Evolutionary conservation across 2,113 vertebrate genomes (phyloP).

Genomic region (Scortum barcoo): DNA sequence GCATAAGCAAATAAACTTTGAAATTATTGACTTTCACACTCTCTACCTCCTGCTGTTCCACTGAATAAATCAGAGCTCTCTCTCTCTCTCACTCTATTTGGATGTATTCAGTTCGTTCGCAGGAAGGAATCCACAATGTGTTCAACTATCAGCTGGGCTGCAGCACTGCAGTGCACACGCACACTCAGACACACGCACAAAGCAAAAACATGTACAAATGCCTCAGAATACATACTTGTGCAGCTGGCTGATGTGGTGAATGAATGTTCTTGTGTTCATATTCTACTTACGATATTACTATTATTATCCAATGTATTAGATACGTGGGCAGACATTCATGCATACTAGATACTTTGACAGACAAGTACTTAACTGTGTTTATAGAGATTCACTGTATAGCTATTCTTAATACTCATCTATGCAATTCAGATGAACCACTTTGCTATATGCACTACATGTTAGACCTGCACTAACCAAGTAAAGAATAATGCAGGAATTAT

Average conservation of each 20-base stretch:
- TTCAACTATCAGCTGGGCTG: slow-evolving; percentile 44
- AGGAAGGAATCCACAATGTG: slow-evolving; percentile 55
- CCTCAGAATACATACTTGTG: slow-evolving; percentile 9
- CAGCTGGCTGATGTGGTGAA: slow-evolving; percentile 10
- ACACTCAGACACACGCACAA: slow-evolving; percentile 7
- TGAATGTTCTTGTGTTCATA: neutral
- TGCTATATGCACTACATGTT: neutral
- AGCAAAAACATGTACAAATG: neutral
- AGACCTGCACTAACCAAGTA: neutral
- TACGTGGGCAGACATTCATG: neutral
- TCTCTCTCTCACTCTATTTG: slow-evolving; percentile 27
- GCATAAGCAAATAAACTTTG: slow-evolving; percentile 73
- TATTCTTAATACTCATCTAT: neutral
- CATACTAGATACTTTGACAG: neutral
- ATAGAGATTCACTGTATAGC: neutral
- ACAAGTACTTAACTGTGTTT: neutral
- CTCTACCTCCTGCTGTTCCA: slow-evolving; percentile 58
- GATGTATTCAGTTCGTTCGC: slow-evolving; percentile 49
- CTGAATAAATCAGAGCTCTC: slow-evolving; percentile 66
- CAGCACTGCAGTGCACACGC: slow-evolving; percentile 29
- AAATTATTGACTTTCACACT: slow-evolving; percentile 72
- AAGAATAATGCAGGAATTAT: neutral
- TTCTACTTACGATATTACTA: neutral
- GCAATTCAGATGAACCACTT: neutral
- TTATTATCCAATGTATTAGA: neutral